Evolutionary conservation across 2,113 vertebrate genomes (phyloP), one percentile per base, ranked within the genome.

Genomic region (Nerophis ophidion): DNA sequence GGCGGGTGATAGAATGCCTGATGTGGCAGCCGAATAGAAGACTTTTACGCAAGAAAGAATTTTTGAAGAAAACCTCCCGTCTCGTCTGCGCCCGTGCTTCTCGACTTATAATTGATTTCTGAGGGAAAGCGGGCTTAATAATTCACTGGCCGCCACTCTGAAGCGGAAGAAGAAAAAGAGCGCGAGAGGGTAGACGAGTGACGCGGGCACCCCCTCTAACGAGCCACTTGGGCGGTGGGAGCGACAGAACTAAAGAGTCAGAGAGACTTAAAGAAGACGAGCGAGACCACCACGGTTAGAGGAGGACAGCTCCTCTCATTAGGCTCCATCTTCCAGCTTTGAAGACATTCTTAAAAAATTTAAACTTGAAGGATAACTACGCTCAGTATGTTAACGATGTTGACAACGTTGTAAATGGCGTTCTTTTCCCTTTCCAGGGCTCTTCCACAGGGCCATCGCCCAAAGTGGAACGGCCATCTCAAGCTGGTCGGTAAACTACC

Each of bases 401-500:
- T 49, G n/a, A 17, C 7, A 33, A 59, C 54, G 8, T 42, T 51
- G 19, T 33, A 17, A 51, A 16, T 5, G 10, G n/a, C 19, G 44
- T 12, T 4, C 3, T 4, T 8, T 46, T 60, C 17, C 61, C 19
- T 47, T 62, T 38, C 0, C 77, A 97, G 95, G 95, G 34, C 77
- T 98, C 26, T 97, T 96, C 88, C 95, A 98, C 82, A 91, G 96
- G 66, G 95, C 94, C 82, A 95, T 97, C 0, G 94, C 94, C 1
- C 95, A 98, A 90, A 98, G 95, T 33, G 95, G 95, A 2, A 95
- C 95, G 0, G 95, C 95, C 77, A 98, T 98, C 74, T 95, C 95
- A 77, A 97, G 94, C 71, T 98, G 95, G 95, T 97, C 95, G 0
- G 94, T 98, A 38, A 98, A 96, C 82, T 97, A 97, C 75, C 93